Base-by-base conservation (phyloP, 2,888 invertebrate genomes). In the Caenorhabditis plicata region DNA sequence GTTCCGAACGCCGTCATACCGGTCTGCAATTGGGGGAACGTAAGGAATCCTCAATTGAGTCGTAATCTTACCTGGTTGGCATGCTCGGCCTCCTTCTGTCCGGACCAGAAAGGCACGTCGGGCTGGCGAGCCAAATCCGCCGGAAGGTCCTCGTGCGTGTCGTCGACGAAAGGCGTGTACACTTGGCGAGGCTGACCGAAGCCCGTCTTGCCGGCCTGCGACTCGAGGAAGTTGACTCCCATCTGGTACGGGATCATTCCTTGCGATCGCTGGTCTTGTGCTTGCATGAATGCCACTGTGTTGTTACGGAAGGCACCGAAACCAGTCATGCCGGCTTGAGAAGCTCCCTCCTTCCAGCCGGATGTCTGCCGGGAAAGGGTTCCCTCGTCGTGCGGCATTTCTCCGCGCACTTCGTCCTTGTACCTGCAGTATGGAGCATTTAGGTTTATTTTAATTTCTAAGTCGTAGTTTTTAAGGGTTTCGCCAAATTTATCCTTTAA, bases 191-290 rank as follows among this genome's bases (percentile, higher is more conserved):
- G 82, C 68, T 83, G 82, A 29, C 85, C 85, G 75, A 85, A 85
- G 13, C 84, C 84, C 39, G 83, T 84, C 82, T 84, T 85, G 52
- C 84, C 84, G 29, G 82, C 77, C 73, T 85, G 85, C 26, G 83
- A 83, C 23, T 85, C 85, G 40, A 84, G 84, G 76, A 82, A 82
- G 77, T 85, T 85, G 58, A 83, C 83, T 50, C 85, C 85, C 76
- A 85, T 84, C 70, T 85, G 85, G 55, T 85, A 81, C 27, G 84
- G 84, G 73, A 85, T 84, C 74, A 78, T 71, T 42, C 71, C 75
- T 57, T 75, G 80, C 42, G 80, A 80, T 44, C 75, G 68, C 51
- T 81, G 80, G 46, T 81, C 80, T 64, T 80, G 73, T 11, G 58
- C 56, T 40, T 70, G 62, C 45, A 72, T 60, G 46, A 62, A 57